A percentile compares a stretch with the other conserved stretches of the same genome.
Evolutionary conservation across 2,113 vertebrate species (phyloP).

Genomic region (Fulmarus glacialis): DNA sequence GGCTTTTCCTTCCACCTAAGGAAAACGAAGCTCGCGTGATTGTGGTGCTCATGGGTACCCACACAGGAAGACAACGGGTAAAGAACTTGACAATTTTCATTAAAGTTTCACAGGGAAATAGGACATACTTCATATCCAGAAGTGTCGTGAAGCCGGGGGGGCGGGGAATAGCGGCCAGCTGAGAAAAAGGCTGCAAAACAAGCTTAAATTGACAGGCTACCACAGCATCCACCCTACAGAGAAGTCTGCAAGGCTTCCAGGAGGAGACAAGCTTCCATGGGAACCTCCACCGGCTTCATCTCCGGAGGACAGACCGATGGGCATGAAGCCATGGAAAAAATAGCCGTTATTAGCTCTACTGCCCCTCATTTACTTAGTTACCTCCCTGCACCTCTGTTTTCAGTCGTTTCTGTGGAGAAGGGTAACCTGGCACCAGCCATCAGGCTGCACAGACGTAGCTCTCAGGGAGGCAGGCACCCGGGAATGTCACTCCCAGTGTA

Average conservation of each 20-base stretch:
- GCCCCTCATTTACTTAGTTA: neutral
- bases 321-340: neutral
- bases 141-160: fast-evolving
- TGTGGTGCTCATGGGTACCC: neutral
- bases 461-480: fast-evolving
- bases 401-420: neutral
- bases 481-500: neutral
- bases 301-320: neutral
- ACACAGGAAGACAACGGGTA: fast-evolving
- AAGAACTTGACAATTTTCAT: neutral
- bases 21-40: fast-evolving
- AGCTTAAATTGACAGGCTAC: neutral
- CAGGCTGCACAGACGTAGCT: neutral
- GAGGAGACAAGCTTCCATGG: neutral
- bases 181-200: neutral
- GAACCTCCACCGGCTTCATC: neutral
- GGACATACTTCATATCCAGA: neutral
- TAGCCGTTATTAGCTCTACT: neutral
- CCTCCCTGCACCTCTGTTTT: neutral
- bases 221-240: neutral
- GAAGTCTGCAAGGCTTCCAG: neutral
- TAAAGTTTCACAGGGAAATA: neutral
- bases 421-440: neutral
- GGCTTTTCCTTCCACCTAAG: neutral
- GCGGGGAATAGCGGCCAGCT: fast-evolving